Base-by-base conservation (phyloP, 2,113 vertebrate genomes). In the Pyrgilauda ruficollis region DNA sequence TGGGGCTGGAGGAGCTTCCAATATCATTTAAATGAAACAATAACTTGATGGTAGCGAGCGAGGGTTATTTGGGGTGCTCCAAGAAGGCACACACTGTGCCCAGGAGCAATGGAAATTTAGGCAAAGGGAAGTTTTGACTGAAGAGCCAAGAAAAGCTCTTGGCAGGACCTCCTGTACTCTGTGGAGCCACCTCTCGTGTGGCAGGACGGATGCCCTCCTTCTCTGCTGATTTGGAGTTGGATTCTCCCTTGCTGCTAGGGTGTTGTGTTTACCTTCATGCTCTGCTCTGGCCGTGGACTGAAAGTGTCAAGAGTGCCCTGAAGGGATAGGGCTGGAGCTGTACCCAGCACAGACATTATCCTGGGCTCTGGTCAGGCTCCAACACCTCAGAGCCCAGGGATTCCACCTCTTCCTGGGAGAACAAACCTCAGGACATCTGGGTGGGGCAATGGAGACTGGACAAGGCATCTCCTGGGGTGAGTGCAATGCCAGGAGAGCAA, bases 121-220 rank as follows among this genome's bases (percentile, higher is more conserved):
- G 92, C 68, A 94, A 96, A 95, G 93, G 96, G 94, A 96, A 96
- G 90, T 92, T 94, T 95, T 92, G 93, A 93, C 72, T 93, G 82
- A 88, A 61, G 55, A 92, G 87, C 69, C 90, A 88, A 67, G 91
- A 95, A 93, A 96, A 94, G 79, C 77, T 78, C 75, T 96, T 96
- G 92, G 92, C 83, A 96, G 95, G 47, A 96, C 82, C 68, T 90
- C 19, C 64, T 95, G 93, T 93, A 84, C 88, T 90, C 55, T 55
- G 66, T 85, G 87, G 87, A 97, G 82, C 82, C 90, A 93, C 85
- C 72, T 96, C 91, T 91, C 1, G 18, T 1, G 1, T 87, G 93
- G 93, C 78, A 95, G 91, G 55, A 91, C 0, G 27, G 84, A 35
- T 94, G 67, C 93, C 56, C 87, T 87, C 81, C 81, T 79, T 61